Percentiles rank a stretch among this genome's conserved stretches.
These are phyloP conservation scores for Drosophila leonis DNA, from an alignment of 2,888 invertebrate genomes.

Conservation along the genomic window DNA sequence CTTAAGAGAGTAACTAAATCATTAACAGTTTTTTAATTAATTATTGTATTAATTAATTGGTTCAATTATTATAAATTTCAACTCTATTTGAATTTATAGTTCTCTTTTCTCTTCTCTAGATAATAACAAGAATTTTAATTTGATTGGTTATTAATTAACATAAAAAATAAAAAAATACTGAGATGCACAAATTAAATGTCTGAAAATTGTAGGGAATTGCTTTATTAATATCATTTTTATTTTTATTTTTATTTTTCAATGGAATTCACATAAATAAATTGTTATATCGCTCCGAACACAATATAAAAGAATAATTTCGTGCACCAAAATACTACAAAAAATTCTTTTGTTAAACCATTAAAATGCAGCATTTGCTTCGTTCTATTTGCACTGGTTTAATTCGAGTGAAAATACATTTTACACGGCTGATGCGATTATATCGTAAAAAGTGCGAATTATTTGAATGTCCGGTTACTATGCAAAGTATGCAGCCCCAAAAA, in stretches of 20 bases:
- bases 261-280: background rate
- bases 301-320: background rate
- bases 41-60: background rate
- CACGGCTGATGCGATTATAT: constrained; percentile 29
- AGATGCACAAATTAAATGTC: background rate
- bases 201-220: constrained; percentile 6
- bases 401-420: constrained; percentile 30
- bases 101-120: no score
- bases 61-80: background rate
- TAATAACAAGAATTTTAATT: background rate
- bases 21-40: background rate
- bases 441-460: constrained; percentile 29
- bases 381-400: constrained; percentile 32
- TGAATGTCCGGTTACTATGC: constrained; percentile 30
- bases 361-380: constrained; percentile 3
- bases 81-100: background rate
- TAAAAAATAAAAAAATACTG: background rate
- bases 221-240: background rate
- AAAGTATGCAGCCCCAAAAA: constrained; percentile 8
- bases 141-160: background rate
- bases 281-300: background rate
- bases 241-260: background rate
- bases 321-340: background rate
- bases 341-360: constrained; percentile 18
- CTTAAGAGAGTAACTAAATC: background rate